Evolutionary conservation across 2,888 invertebrate genomes (phyloP), one percentile per base, ranked within the genome.

Genomic region (Celastrina argiolus): DNA sequence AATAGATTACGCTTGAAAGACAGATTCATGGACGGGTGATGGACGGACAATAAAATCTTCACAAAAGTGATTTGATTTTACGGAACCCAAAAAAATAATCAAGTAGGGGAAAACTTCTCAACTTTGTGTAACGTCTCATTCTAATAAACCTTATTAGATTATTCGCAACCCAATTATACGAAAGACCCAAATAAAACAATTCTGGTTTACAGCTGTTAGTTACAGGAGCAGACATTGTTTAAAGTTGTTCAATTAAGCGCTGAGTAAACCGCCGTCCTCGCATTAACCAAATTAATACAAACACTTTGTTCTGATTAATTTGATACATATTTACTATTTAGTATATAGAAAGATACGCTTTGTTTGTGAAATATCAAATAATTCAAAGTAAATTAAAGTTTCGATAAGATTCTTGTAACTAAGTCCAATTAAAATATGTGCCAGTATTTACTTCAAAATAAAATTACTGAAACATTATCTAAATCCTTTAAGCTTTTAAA

Each of bases 201-300:
- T 83, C 71, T 73, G 76, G 76, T 78, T 79, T 80, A 76, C 79
- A 81, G 82, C 81, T 82, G 81, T 81, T 82, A 80, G 82, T 83
- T 83, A 75, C 76, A 74, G 78, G 75, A 79, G 85, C 78, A 76
- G 78, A 80, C 80, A 84, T 85, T 86, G 81, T 81, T 86, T 80
- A 81, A 81, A 78, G 79, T 78, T 76, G 71, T 78, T 69, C 73
- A 82, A 77, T 74, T 75, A 65, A 75, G 70, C 64, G 71, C 71
- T 74, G 74, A 76, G 70, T 70, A 70, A 71, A 72, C 72, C 59
- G 73, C 67, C 67, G 66, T 70, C 69, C 71, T 74, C 73, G 39
- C 69, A 31, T 39, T 42, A 39, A 39, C 65, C 34, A 16, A 65
- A 67, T 64, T 69, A 71, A 69, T 69, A 69, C 67, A 69, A 69